These are phyloP conservation scores for Achroia grisella DNA, from an alignment of 1,140 invertebrate species.

Conservation along the genomic window DNA sequence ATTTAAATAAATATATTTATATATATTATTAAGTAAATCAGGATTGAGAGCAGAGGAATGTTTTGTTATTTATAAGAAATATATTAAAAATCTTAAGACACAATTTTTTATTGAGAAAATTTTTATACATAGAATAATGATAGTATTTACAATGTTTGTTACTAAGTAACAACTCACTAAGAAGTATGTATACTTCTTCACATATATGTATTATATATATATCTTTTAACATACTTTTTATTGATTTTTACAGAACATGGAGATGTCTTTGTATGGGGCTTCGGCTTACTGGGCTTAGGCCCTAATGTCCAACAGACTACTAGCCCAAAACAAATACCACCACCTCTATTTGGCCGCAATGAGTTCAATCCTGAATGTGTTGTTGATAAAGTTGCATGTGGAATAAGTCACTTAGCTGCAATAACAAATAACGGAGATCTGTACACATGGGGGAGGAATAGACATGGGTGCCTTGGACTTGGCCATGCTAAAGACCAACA, in stretches of 20 bases:
- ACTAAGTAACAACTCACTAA: too few species aligned
- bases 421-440: slow-evolving; percentile 87
- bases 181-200: too few species aligned
- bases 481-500: slow-evolving; percentile 86
- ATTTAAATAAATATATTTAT: too few species aligned
- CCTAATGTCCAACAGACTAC: slow-evolving; percentile 80
- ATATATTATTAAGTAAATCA: too few species aligned
- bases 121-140: too few species aligned
- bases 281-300: slow-evolving; percentile 91
- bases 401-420: slow-evolving; percentile 87
- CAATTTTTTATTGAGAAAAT: background rate
- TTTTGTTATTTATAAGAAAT: too few species aligned
- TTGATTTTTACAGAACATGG: slow-evolving; percentile 78
- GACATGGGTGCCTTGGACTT: slow-evolving; percentile 86
- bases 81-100: too few species aligned
- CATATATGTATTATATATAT: background rate
- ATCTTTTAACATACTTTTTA: background rate
- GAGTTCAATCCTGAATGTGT: slow-evolving; percentile 82
- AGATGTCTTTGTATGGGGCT: slow-evolving; percentile 94
- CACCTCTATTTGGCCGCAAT: slow-evolving; percentile 88
- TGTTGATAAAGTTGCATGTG: slow-evolving; percentile 81
- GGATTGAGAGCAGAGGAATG: too few species aligned
- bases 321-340: slow-evolving; percentile 83
- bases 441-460: slow-evolving; percentile 94
- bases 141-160: too few species aligned